Base-by-base conservation (phyloP, 2,113 vertebrate species). In the Lepisosteus oculatus region DNA sequence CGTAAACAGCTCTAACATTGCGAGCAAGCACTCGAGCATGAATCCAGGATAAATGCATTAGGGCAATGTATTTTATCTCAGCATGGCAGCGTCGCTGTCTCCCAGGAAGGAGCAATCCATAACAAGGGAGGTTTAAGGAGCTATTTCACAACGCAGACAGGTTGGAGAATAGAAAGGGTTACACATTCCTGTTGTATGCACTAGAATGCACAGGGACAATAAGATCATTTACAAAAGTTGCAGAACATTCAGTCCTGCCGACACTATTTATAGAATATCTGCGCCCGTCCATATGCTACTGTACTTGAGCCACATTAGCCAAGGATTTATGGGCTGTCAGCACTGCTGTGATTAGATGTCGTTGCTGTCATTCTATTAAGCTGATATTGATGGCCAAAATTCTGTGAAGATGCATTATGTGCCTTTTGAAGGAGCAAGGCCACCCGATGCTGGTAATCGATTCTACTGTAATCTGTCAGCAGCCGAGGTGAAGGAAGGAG, bases 271-370 rank as follows among this genome's bases (percentile, higher is more conserved):
- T 17, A 72, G 65, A n/a, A 64, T 63, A 41, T 41, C 3, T 1
- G 8, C 0, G 44, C 68, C 68, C 4, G 56, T 68, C 65, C 69
- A 72, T 43, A 70, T 62, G 47, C 0, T 0, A 69, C 81, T 62
- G 79, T 72, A 76, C 87, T 85, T 73, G 86, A 64, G 70, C 80
- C 75, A 8, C 76, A 77, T 87, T 89, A 70, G 86, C 2, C 61
- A 79, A 86, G 90, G 93, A 95, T 92, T 92, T 92, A 93, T 90
- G 91, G 88, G 79, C 88, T 84, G 88, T 86, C 92, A 90, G 89
- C 85, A 55, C 73, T 67, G 82, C 81, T 90, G 93, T 93, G 93
- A 95, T 93, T 87, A 95, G 92, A 91, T 92, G 91, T 93, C 94
- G 91, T 81, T 78, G 89, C 87, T 90, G 89, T 92, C 94, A 91